Percentiles rank a stretch among this genome's conserved stretches.
These are phyloP conservation scores for Acarapis woodi DNA, from an alignment of 1,140 invertebrate genomes.

Conservation along the genomic window DNA sequence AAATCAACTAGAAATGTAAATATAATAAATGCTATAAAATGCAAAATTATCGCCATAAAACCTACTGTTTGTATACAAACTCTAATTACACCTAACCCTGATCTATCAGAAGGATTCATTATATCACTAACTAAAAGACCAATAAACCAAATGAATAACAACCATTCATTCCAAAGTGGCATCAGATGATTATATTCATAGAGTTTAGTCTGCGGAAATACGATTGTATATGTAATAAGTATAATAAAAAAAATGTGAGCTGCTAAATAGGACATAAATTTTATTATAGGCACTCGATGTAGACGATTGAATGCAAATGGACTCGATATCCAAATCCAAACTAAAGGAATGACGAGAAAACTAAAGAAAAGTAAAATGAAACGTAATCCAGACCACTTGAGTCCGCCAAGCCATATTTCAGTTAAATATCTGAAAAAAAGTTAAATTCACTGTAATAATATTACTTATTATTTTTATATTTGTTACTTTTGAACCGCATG, in stretches of 20 bases:
- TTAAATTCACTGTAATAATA: too few species aligned
- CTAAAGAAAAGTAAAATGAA: conserved; percentile 64
- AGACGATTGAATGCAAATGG: conserved; percentile 81
- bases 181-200: conserved; percentile 19
- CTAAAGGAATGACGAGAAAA: conserved; percentile 69
- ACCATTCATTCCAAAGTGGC: conserved; percentile 77
- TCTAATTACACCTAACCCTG: conserved; percentile 59
- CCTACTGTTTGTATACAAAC: conserved; percentile 23
- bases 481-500: conserved; percentile 19
- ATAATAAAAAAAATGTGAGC: conserved; percentile 92
- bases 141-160: conserved; percentile 75
- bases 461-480: too few species aligned
- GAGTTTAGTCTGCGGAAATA: conserved; percentile 37
- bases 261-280: conserved; percentile 95
- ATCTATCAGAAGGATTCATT: conserved; percentile 82
- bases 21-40: conserved; percentile 19
- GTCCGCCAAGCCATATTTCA: conserved; percentile 79
- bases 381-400: conserved; percentile 84
- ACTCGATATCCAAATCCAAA: conserved; percentile 85
- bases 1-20: background rate
- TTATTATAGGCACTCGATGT: conserved; percentile 68
- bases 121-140: conserved; percentile 80
- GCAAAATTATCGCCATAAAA: conserved; percentile 63
- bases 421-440: too few species aligned
- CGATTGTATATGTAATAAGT: conserved; percentile 60